Percentiles rank a stretch among this genome's conserved stretches.
Conservation (phyloP, 1,140 invertebrate genomes). For the Harlomillsia oculata region DNA sequence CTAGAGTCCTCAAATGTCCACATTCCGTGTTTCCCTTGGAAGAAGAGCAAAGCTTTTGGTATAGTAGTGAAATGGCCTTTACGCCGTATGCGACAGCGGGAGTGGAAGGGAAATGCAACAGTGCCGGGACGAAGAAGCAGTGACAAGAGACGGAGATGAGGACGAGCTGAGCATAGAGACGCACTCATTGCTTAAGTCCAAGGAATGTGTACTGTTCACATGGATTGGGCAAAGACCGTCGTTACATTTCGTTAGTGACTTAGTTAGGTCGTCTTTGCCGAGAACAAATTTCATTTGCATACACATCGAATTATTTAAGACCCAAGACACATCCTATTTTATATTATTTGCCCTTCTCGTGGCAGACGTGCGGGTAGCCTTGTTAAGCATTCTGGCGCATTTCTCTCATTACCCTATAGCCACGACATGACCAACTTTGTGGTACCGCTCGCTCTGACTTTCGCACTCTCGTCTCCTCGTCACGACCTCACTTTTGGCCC, state of each 20-base stretch:
- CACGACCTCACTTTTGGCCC: not conserved
- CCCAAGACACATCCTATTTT: slow-evolving; percentile 32
- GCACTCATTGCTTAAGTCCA: not conserved
- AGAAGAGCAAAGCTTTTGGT: no score
- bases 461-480: not conserved
- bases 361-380: slow-evolving; percentile 6
- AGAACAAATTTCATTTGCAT: slow-evolving; percentile 35
- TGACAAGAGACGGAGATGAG: not conserved
- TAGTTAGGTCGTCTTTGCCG: not conserved
- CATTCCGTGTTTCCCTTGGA: not conserved
- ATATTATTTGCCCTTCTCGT: slow-evolving; percentile 27
- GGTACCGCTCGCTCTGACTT: not conserved
- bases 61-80: no score
- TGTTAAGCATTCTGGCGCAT: slow-evolving; percentile 32
- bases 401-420: slow-evolving; percentile 32
- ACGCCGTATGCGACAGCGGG: no score
- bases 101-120: no score
- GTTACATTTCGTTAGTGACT: no score
- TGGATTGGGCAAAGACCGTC: no score
- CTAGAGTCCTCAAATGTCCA: not conserved
- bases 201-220: not conserved
- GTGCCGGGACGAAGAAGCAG: not conserved
- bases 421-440: slow-evolving; percentile 13
- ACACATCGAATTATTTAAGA: slow-evolving; percentile 35
- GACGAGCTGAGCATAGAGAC: not conserved